Evolutionary conservation across 1,140 invertebrate species (phyloP).

Genomic region (Steinernema khuongi): DNA sequence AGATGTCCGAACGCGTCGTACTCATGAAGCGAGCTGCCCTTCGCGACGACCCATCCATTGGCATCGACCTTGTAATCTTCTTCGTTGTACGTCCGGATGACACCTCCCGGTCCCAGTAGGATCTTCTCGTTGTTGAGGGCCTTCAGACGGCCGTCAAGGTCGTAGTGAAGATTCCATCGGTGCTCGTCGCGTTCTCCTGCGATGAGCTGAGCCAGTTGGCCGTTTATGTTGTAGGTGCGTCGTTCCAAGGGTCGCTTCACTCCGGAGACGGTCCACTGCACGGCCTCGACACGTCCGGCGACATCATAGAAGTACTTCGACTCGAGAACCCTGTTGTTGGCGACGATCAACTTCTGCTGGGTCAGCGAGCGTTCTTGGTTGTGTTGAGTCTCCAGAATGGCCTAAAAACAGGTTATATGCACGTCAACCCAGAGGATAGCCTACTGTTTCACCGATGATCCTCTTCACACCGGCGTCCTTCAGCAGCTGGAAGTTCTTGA

Average conservation of each 20-base stretch:
- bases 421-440: neutral
- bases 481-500: constrained; percentile 14
- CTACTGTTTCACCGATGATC: constrained; percentile 15
- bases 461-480: neutral
- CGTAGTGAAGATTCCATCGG: constrained; percentile 21
- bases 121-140: constrained; percentile 7
- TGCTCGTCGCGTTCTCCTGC: constrained; percentile 7
- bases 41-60: neutral
- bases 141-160: constrained; percentile 17
- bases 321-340: constrained; percentile 16
- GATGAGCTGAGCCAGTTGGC: constrained; percentile 11
- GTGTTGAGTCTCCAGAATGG: neutral
- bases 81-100: neutral
- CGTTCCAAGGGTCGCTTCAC: neutral
- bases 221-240: constrained; percentile 20
- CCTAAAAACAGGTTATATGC: neutral
- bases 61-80: neutral
- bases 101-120: neutral
- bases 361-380: neutral
- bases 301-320: neutral
- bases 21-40: neutral
- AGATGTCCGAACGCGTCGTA: constrained; percentile 8
- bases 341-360: neutral
- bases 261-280: constrained; percentile 11
- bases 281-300: constrained; percentile 1